A percentile compares a stretch with the other conserved stretches of the same genome.
Conservation (phyloP, 2,113 vertebrate genomes). For the Noctilio leporinus region DNA sequence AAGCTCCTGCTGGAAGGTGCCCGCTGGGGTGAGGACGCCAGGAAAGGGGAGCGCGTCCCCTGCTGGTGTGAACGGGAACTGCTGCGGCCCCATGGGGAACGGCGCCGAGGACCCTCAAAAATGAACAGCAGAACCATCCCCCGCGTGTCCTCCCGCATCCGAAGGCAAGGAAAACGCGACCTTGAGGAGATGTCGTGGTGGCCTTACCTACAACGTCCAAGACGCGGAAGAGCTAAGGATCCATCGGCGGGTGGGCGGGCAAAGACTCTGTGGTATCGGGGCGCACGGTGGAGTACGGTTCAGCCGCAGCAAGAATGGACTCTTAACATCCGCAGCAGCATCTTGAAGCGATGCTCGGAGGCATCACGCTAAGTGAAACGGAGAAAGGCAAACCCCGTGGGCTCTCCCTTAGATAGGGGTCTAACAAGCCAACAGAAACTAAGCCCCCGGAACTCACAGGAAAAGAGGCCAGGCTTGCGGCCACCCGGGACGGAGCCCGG, state of each 20-base stretch:
- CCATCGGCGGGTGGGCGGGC: too few relatives aligned
- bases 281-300: fast-evolving
- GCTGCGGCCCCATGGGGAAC: background rate
- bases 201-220: background rate
- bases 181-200: background rate
- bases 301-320: background rate
- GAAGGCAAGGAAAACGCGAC: background rate
- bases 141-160: too few relatives aligned
- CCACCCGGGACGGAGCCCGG: background rate
- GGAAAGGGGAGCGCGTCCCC: background rate
- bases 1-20: background rate
- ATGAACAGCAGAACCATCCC: fast-evolving
- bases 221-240: too few relatives aligned
- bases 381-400: background rate
- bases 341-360: background rate
- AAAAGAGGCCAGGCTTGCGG: background rate
- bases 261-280: background rate
- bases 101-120: background rate
- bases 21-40: background rate
- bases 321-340: background rate
- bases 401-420: background rate
- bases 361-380: background rate
- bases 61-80: background rate
- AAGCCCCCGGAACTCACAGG: background rate
- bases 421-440: background rate